Base-by-base conservation (phyloP, 2,888 invertebrate genomes). In the Himalopsyche japonica region DNA sequence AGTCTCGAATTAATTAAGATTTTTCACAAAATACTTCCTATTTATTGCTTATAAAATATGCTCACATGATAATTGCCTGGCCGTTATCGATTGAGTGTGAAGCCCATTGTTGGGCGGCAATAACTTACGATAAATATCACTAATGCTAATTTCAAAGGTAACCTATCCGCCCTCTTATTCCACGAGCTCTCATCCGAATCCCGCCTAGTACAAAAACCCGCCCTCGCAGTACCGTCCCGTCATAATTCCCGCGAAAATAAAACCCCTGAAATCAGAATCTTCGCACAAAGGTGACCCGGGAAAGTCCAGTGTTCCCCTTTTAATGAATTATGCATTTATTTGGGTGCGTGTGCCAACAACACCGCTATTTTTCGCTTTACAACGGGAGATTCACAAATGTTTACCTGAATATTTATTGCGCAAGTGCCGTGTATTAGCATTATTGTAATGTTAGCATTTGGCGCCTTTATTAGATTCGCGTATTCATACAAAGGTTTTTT, bases 281-380 rank as follows among this genome's bases (percentile, higher is more conserved):
- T 70, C 27, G 70, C 70, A 70, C 70, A 70, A 70, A 70, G 70
- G 70, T 70, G 70, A 70, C 27, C 30, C 43, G 70, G 70, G 24
- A 34, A 43, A 81, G 80, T 81, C 80, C 43, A 43, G 37, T 18
- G 34, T 70, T 81, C 37, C 43, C 43, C 43, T 37, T 70, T 70
- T 81, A 70, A 81, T 81, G 80, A 81, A 81, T 81, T 37, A 81
- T 81, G 64, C 80, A 81, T 81, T 70, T 5, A 30, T 64, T 81
- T n/a, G 7, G 70, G 70, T 70, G 70, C 70, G 70, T 70, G 70
- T 70, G 70, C 70, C 70, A 70, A 70, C 70, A 70, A 70, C 27
- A 70, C 70, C 27, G 27, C 70, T 27, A 70, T 70, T 70, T 70
- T 70, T 27, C 70, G 70, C 27, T 70, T 27, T 70, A 70, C 70